Evolutionary conservation across 2,797 vertebrate species (phyloP), one percentile per base, ranked within the genome.

Genomic region (Hoplostethus mediterraneus): DNA sequence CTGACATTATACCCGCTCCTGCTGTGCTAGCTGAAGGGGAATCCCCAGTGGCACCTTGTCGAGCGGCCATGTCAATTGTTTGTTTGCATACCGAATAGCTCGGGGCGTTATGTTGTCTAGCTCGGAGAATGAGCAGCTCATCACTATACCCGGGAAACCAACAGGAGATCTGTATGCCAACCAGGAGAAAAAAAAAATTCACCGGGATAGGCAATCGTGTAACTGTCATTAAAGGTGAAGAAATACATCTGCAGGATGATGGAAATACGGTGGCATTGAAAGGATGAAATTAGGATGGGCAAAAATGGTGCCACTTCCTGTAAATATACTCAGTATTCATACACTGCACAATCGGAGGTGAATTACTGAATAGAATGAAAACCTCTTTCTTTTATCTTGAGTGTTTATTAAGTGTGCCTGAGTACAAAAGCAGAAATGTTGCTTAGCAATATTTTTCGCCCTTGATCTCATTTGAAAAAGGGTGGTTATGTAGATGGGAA

Each of bases 1-100:
- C 65, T 77, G 82, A 91, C 87, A 89, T 88, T 87, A 80, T 81
- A 89, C 73, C 83, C 77, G 60, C 81, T 84, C 89, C 84, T 56
- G 85, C 80, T 82, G 74, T 9, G 77, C 75, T 62, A 63, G 88
- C 84, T 86, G 84, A 85, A 80, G 82, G 66, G 79, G 87, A 81
- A 92, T 92, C 91, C 93, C 91, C 85, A 75, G 80, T 79, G 91
- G 92, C 80, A 65, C 67, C 80, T 89, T 87, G 89, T 89, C 49
- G 81, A 91, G 90, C 80, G 75, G 80, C 86, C 86, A 73, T 92
- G 91, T 94, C 94, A 93, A 89, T 87, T 90, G 87, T 92, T 93
- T 94, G 93, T 94, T 94, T 94, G 92, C 92, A 91, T 92, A 87
- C 72, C 52, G 88, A 79, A 83, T 87, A 71, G 90, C 93, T 91